Evolutionary conservation across 2,113 vertebrate species (phyloP), one percentile per base, ranked within the genome.

Genomic region (Cyphomyrus discorhynchus): DNA sequence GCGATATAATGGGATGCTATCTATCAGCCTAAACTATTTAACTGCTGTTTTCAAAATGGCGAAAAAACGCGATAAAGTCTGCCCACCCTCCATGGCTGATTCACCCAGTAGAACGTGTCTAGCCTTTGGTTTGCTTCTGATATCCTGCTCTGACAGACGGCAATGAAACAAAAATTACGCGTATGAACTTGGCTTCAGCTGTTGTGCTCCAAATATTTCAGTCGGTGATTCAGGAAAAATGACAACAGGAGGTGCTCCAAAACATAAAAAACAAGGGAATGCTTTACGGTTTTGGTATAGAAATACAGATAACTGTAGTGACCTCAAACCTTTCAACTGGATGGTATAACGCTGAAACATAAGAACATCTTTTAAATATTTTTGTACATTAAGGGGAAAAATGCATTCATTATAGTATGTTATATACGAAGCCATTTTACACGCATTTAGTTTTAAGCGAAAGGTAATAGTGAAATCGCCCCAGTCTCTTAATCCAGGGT

Each of bases 11-110:
- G n/a, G 1, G 86, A 90, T 88, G 90, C 74, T 83, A 53, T 46
- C 90, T 46, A 53, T n/a, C 86, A 35, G 86, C 50, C 89, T 27
- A 56, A 88, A 82, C 86, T 82, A 90, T 88, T 88, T 90, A 82
- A 88, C 83, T 47, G 86, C 74, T 70, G 74, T 88, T 90, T 70
- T 90, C 90, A 90, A 90, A 88, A 88, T 90, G 86, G 90, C 90
- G 90, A 88, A 80, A 82, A 90, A 88, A 82, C 70, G 62, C 62
- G 89, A 87, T 90, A 52, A 90, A 87, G 39, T 88, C 86, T 87
- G 89, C 86, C 89, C 89, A 90, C 89, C 89, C 85, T 90, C 56
- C 58, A 24, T 85, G 89, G 47, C 46, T 87, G 89, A 90, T 90
- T 89, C 53, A 74, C 42, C 47, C 53, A 24, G 35, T 19, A 56